Percentiles rank a stretch among this genome's conserved stretches.
Evolutionary conservation across 2,888 invertebrate genomes (phyloP).

Genomic region (Tridacna crocea): DNA sequence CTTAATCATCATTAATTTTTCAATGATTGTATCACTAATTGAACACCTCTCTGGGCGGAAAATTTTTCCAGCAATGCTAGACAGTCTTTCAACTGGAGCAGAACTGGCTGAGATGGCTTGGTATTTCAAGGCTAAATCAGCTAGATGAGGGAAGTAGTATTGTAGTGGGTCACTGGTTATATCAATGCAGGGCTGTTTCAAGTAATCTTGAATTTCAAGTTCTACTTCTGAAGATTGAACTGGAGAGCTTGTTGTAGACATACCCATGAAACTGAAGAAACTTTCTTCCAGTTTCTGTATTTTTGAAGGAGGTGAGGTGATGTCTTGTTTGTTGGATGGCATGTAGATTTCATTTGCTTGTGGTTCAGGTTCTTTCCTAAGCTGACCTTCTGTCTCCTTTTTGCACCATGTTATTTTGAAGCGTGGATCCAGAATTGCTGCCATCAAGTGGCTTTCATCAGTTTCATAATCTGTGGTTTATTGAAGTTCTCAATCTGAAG

Average conservation of each 20-base stretch:
- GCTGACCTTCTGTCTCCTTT: no score
- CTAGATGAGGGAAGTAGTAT: slow-evolving; percentile 23
- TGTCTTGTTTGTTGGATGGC: background rate
- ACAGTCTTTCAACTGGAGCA: slow-evolving; percentile 44
- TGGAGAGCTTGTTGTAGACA: slow-evolving; percentile 5
- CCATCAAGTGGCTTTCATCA: slow-evolving; percentile 22
- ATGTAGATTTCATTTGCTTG: background rate
- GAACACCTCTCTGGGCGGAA: slow-evolving; percentile 46
- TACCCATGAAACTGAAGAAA: slow-evolving; percentile 38
- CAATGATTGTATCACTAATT: slow-evolving; percentile 35
- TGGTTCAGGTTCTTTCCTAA: background rate
- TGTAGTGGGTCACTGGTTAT: slow-evolving; percentile 22
- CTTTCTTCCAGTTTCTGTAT: slow-evolving; percentile 14
- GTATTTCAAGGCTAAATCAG: slow-evolving; percentile 23
- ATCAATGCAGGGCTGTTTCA: slow-evolving; percentile 13
- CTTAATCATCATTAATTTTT: slow-evolving; percentile 44
- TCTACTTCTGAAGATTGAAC: background rate
- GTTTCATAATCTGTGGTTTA: slow-evolving; percentile 21
- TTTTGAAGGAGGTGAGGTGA: slow-evolving; percentile 25
- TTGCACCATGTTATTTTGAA: slow-evolving; percentile 37
- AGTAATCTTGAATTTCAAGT: slow-evolving; percentile 19
- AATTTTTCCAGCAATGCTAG: slow-evolving; percentile 44
- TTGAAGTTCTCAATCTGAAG: slow-evolving; percentile 18
- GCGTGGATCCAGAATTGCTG: slow-evolving; percentile 37
- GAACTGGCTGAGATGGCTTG: slow-evolving; percentile 38